Base-by-base conservation (phyloP, 2,797 vertebrate species). In the Siniperca scherzeri region DNA sequence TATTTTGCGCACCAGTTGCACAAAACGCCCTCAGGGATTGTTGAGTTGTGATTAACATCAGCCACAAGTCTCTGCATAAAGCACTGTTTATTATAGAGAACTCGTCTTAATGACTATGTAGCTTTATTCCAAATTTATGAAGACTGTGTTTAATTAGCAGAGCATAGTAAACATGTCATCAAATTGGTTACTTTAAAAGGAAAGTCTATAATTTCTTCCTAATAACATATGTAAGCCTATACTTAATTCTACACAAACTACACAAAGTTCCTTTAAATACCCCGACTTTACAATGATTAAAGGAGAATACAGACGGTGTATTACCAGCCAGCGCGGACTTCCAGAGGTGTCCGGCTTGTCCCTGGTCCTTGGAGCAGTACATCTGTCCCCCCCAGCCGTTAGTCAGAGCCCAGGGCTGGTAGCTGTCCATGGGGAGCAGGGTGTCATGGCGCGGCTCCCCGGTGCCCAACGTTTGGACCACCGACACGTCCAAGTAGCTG, bases 301-400 rank as follows among this genome's bases (percentile, higher is more conserved):
- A 71, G 0, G 2, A 33, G 44, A 50, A 74, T 53, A 48, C 16
- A 64, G 66, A 73, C 1, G 7, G 19, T 40, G 19, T 33, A 22
- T 95, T 97, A 98, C 98, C 98, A 92, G 97, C 96, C 57, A 98
- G 95, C 0, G 98, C 95, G 3, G 97, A 96, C 93, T 99, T 99
- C 96, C 98, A 98, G 84, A 99, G 95, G 90, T 97, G 96, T 0
- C 96, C 97, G 0, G 96, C 88, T 82, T 98, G 97, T 12, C 95
- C 95, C 91, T 97, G 97, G 79, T 99, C 98, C 71, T 98, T 98
- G 88, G 97, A 95, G 87, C 97, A 98, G 91, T 97, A 99, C 97
- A 99, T 96, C 90, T 97, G 98, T 57, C 97, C 90, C 67, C 96
- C 96, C 98, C 98, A 99, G 85, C 97, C 96, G 42, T 97, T 95